Percentiles rank a stretch among this genome's conserved stretches.
Conservation (phyloP, 2,888 invertebrate genomes). For the Choreutis nemorana region DNA sequence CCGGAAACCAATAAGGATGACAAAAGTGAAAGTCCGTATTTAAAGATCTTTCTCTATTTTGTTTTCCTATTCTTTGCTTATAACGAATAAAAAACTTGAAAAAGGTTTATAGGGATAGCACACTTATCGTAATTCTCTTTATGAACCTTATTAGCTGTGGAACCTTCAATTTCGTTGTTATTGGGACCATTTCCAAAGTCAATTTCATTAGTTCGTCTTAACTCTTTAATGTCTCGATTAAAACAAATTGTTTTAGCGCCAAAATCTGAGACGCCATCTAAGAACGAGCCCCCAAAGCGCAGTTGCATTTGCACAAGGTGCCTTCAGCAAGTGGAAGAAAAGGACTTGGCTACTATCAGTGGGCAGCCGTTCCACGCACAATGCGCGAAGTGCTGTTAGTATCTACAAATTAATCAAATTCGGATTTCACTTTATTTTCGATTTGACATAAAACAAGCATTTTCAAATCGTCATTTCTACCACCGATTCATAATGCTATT, state of each 20-base stretch:
- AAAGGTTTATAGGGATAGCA: too few relatives aligned
- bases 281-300: constrained; percentile 23
- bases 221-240: too few relatives aligned
- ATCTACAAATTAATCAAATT: background rate
- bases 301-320: constrained; percentile 43
- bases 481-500: background rate
- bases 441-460: too few relatives aligned
- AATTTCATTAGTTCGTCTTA: too few relatives aligned
- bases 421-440: background rate
- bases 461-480: too few relatives aligned
- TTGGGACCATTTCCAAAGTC: too few relatives aligned
- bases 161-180: too few relatives aligned
- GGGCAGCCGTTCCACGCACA: constrained; percentile 43
- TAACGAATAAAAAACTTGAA: too few relatives aligned
- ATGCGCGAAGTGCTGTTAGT: constrained; percentile 52
- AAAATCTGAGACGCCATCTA: constrained; percentile 11
- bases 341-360: constrained; percentile 31
- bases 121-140: too few relatives aligned
- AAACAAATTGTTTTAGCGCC: constrained; percentile 9
- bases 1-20: constrained; percentile 16
- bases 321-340: constrained; percentile 33
- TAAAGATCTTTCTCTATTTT: too few relatives aligned
- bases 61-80: too few relatives aligned
- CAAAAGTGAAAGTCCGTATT: constrained; percentile 6
- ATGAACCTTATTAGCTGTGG: too few relatives aligned